These are phyloP conservation scores for Tenthredo livida DNA, from an alignment of 2,888 invertebrate species.

Conservation along the genomic window DNA sequence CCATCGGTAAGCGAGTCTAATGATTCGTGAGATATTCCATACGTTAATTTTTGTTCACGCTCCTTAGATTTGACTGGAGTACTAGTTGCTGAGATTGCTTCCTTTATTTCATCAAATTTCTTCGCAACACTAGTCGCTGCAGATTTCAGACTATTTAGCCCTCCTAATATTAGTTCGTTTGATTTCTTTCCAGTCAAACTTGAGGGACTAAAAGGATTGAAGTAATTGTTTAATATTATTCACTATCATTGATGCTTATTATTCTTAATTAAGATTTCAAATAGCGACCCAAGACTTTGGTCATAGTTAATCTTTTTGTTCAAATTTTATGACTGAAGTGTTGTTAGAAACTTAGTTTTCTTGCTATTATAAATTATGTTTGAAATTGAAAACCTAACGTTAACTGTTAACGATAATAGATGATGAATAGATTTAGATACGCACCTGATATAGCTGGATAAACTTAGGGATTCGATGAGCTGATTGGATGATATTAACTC, in stretches of 20 bases:
- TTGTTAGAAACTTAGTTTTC: background rate
- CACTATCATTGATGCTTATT: background rate
- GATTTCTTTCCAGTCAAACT: constrained; percentile 92
- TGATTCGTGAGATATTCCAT: constrained; percentile 75
- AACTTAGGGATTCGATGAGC: constrained; percentile 74
- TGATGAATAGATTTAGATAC: constrained; percentile 56
- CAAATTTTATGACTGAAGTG: background rate
- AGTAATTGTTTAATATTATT: constrained; percentile 9
- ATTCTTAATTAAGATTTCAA: background rate
- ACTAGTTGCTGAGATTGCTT: constrained; percentile 92
- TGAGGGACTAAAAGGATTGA: constrained; percentile 83
- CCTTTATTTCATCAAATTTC: constrained; percentile 95
- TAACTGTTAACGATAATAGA: background rate
- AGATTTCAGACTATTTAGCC: constrained; percentile 91
- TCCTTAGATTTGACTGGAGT: constrained; percentile 88
- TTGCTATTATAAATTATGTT: background rate
- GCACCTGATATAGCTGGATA: constrained; percentile 75
- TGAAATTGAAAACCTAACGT: background rate
- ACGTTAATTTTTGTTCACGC: constrained; percentile 74
- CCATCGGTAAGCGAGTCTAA: constrained; percentile 76
- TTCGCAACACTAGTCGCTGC: constrained; percentile 92
- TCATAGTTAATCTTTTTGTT: background rate
- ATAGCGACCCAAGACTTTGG: background rate
- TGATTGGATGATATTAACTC: constrained; percentile 73
- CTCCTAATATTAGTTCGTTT: constrained; percentile 92